A percentile compares a stretch with the other conserved stretches of the same genome.
Conservation (phyloP, 1,140 invertebrate genomes). For the Scaptomyza hsui region DNA sequence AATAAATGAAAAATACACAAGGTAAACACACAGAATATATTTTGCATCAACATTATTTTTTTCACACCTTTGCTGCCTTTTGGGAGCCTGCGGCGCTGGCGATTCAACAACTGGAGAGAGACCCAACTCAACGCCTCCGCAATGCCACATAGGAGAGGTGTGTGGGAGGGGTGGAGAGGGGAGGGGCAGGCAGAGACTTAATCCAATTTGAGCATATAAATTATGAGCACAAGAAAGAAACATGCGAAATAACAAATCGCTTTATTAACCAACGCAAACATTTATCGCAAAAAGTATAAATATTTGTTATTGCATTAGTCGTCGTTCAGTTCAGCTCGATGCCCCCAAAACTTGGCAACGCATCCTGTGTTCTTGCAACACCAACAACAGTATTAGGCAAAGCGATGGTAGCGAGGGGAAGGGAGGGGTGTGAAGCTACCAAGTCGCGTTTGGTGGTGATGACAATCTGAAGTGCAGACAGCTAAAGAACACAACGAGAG, state of each 20-base stretch:
- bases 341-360: constrained; percentile 20
- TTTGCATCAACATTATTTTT: constrained; percentile 36
- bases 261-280: constrained; percentile 83
- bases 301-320: constrained; percentile 81
- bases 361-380: constrained; percentile 23
- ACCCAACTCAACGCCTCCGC: constrained; percentile 48
- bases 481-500: constrained; percentile 9
- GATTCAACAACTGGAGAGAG: constrained; percentile 14
- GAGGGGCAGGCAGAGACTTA: constrained; percentile 52
- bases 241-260: constrained; percentile 74
- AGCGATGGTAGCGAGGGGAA: not conserved
- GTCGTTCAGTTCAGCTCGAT: constrained; percentile 1
- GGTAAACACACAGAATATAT: constrained; percentile 18
- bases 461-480: constrained; percentile 66
- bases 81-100: constrained; percentile 59
- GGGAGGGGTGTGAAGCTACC: constrained; percentile 31
- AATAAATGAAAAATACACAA: constrained; percentile 23
- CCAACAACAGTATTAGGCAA: constrained; percentile 34
- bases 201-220: constrained; percentile 80
- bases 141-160: constrained; percentile 27
- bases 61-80: constrained; percentile 48
- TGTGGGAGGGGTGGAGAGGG: not conserved
- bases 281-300: constrained; percentile 83
- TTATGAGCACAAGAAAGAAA: constrained; percentile 75
- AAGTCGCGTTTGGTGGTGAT: constrained; percentile 43